Base-by-base conservation (phyloP, 30 jellyfish, hydroid and myxozoan genomes). In the Aurelia sp. region DNA sequence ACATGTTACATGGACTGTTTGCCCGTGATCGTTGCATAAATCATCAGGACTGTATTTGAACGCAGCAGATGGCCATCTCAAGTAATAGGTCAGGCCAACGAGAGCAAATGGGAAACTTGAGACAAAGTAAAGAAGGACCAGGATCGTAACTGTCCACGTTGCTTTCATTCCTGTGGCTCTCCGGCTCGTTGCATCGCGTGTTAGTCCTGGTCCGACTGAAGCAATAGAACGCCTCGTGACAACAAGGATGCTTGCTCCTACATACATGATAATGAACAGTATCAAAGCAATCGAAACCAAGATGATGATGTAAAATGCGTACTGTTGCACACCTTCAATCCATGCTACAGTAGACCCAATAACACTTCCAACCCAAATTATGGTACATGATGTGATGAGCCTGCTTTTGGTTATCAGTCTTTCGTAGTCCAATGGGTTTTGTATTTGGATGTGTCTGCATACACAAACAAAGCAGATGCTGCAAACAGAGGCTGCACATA, bases 371-470 rank as follows among this genome's bases (percentile, higher is more conserved):
- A 63, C 11, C 88, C 88, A 78, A 18, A 63, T 78, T 18, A 33
- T 20, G n/a, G 63, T 63, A 51, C 88, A 78, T 3, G 31, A 31
- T 16, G 52, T 13, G 33, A 78, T 40, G 63, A 40, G 69, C 17
- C 79, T 41, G 18, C 70, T 62, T 62, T n/a, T 63, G 13, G 79
- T 78, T 17, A 63, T 63, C 38, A 78, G n/a, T 13, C 13, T 63
- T 17, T 62, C 70, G 79, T 78, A 65, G 4, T 63, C 44, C 59
- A 78, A 64, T 11, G 88, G 88, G 33, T 30, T 31, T 1, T 48
- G 38, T 31, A 78, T 78, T 63, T 78, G 88, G 20, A 78, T 60
- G 88, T 78, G 63, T 65, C 88, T 61, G 30, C 21, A 15, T 4
- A 78, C 41, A 38, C 63, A 40, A 18, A 78, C 80, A 51, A 62